Evolutionary conservation across 2,888 invertebrate genomes (phyloP), one percentile per base, ranked within the genome.

Genomic region (Chelonus formosanus): DNA sequence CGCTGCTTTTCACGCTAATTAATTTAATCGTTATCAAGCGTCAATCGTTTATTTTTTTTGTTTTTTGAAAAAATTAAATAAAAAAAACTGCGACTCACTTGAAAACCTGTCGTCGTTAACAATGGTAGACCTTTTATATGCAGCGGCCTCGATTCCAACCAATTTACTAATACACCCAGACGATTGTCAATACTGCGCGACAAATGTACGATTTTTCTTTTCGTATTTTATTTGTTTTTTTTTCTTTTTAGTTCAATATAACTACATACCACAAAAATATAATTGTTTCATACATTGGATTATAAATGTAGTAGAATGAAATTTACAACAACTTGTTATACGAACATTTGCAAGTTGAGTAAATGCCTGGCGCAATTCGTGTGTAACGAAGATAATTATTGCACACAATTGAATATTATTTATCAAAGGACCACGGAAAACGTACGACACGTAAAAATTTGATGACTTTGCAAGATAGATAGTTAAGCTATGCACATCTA

Each of bases 231-330:
- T 43, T n/a, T 10, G 34, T 35, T 5, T 44, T 34, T 34, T 10
- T 20, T 40, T 40, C 6, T 40, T 40, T 40, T 40, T 6, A 40
- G 5, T 40, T 40, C 6, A 40, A 40, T 40, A 54, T 36, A 54
- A 57, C 62, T 64, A 52, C 69, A 69, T 70, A 73, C 66, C 65
- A 70, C 67, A 68, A 71, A 71, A 73, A 71, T 70, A 71, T 56
- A 65, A 54, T 55, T 72, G 61, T 59, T 62, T 67, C 67, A 62
- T 67, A 58, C 68, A 70, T 61, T 60, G 65, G 63, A 48, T 45
- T 63, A 55, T 55, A 40, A 47, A 36, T 55, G 43, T 20, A 20
- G 20, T 20, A 20, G 20, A 20, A 20, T 20, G 20, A 20, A 20
- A 20, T 20, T 20, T 20, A 20, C 20, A 20, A 20, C 20, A 20